Percentiles rank a stretch among this genome's conserved stretches.
Conservation (phyloP, 2,797 vertebrate species). For the Aythya fuligula region DNA sequence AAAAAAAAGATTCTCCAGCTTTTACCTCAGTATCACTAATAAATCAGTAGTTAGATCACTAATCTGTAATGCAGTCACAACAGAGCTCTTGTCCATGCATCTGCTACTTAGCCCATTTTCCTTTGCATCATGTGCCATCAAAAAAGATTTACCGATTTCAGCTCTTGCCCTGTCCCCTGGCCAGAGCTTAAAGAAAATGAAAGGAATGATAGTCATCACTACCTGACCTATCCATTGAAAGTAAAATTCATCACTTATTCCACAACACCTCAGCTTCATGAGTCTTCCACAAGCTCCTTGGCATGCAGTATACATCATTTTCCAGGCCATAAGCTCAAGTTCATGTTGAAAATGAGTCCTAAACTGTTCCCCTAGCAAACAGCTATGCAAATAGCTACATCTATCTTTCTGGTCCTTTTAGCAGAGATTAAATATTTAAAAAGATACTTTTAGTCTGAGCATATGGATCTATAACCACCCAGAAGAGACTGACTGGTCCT, state of each 20-base stretch:
- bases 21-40: too few relatives aligned
- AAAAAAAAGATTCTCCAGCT: background rate
- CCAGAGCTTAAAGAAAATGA: background rate
- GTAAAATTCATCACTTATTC: background rate
- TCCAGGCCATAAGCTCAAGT: background rate
- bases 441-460: fast-evolving
- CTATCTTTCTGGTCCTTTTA: fast-evolving
- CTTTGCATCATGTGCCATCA: too few relatives aligned
- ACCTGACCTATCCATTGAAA: background rate
- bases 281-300: background rate
- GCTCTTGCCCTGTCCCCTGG: background rate
- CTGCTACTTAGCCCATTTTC: background rate
- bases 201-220: background rate
- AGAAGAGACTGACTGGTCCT: background rate
- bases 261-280: background rate
- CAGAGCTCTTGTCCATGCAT: background rate
- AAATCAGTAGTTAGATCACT: background rate
- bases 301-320: background rate
- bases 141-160: background rate
- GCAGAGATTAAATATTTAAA: background rate
- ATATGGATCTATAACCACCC: background rate
- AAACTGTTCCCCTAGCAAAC: background rate
- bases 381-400: fast-evolving
- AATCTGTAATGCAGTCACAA: fast-evolving
- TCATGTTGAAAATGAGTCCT: background rate